phyloP scores from a whole-genome alignment of 1,140 invertebrate genomes.

The Drosophila mayri region DNA sequence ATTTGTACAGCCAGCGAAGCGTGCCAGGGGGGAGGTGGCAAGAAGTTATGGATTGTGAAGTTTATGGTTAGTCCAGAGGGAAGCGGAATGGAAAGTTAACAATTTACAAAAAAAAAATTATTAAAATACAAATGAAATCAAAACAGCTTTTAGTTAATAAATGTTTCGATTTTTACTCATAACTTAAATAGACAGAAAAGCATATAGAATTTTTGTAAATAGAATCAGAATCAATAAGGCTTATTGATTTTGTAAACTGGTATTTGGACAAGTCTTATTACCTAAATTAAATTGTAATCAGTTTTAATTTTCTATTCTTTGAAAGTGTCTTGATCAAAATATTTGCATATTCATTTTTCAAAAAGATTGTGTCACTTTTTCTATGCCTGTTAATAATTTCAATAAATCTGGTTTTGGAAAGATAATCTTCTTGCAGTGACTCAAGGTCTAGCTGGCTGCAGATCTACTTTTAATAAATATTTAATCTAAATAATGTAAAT shows the following conservation, averaged over 20 bases:
- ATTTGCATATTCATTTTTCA: not conserved
- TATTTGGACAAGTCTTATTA: not conserved
- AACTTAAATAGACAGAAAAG: too few species aligned
- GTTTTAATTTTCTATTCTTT: not conserved
- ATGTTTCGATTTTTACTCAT: not conserved
- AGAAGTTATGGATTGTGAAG: not conserved
- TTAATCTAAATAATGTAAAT: not conserved
- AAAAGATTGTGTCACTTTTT: not conserved
- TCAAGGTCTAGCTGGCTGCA: not conserved
- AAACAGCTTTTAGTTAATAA: not conserved
- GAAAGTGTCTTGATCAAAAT: not conserved
- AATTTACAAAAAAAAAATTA: not conserved
- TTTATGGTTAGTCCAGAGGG: not conserved
- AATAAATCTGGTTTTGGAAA: not conserved
- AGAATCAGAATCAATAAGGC: not conserved
- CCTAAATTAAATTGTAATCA: constrained; percentile 7
- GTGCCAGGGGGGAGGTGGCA: constrained; percentile 12
- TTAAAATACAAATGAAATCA: not conserved
- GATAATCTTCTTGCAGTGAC: not conserved
- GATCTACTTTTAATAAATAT: too few species aligned
- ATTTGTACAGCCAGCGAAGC: constrained; percentile 61
- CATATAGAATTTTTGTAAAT: too few species aligned
- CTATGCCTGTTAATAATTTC: not conserved
- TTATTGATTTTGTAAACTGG: not conserved
- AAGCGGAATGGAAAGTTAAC: constrained; percentile 24